These are phyloP conservation scores for Tautogolabrus adspersus DNA, from an alignment of 2,113 vertebrate genomes.

Conservation along the genomic window DNA sequence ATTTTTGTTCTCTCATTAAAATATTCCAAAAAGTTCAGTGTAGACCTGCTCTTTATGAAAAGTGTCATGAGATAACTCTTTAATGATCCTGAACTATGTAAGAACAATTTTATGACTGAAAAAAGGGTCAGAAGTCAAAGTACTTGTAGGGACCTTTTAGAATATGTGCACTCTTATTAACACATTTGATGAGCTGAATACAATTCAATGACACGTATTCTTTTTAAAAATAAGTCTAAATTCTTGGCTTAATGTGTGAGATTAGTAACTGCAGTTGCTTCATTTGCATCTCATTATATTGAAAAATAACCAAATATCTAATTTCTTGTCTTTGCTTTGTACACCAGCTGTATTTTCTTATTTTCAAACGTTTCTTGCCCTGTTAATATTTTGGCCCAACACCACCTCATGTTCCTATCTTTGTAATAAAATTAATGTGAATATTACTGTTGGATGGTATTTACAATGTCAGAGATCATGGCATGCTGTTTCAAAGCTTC, in stretches of 20 bases:
- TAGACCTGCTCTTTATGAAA: too few species aligned
- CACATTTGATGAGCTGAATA: neutral
- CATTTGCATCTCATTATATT: slow-evolving; percentile 34
- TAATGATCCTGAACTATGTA: too few species aligned
- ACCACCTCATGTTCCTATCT: slow-evolving; percentile 16
- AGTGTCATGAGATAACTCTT: too few species aligned
- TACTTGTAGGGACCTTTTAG: neutral
- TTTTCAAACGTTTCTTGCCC: neutral
- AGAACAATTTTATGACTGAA: too few species aligned
- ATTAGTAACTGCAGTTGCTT: slow-evolving; percentile 47
- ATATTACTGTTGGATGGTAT: slow-evolving; percentile 14
- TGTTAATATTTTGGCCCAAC: slow-evolving; percentile 22
- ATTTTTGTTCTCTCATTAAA: too few species aligned
- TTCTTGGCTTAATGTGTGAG: slow-evolving; percentile 20
- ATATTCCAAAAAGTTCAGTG: too few species aligned
- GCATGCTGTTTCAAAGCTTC: slow-evolving; percentile 2
- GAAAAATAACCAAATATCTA: slow-evolving; percentile 21
- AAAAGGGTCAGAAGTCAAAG: slow-evolving; percentile 11
- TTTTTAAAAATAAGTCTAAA: slow-evolving; percentile 31
- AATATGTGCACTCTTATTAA: too few species aligned
- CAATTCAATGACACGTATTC: slow-evolving; percentile 33
- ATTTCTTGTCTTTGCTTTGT: slow-evolving; percentile 26
- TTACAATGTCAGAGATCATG: neutral
- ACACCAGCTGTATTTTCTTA: slow-evolving; percentile 15
- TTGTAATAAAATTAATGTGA: slow-evolving; percentile 6